phyloP scores from a whole-genome alignment of 2,113 vertebrate genomes.

The Trogon surrucura region DNA sequence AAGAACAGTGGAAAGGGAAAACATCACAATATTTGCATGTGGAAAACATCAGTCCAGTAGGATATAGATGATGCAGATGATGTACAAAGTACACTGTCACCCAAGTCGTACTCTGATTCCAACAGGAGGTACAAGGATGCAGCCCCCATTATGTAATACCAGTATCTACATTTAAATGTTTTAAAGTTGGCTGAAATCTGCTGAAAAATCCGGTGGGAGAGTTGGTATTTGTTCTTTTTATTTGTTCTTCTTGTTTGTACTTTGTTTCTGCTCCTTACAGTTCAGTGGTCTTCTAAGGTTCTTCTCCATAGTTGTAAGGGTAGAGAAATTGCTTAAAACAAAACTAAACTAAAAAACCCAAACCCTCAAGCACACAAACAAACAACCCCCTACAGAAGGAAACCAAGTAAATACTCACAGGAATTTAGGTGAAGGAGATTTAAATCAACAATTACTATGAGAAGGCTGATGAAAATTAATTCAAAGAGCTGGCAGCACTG shows the following conservation, averaged over 20 bases:
- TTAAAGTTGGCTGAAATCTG: not conserved
- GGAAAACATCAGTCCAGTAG: not conserved
- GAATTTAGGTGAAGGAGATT: not conserved
- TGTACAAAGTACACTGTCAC: rapidly evolving
- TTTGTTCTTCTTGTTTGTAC: not conserved
- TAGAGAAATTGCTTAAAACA: not conserved
- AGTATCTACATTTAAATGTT: not conserved
- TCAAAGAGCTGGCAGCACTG: not conserved
- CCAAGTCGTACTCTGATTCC: not conserved
- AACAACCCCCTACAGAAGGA: not conserved
- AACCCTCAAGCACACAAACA: not conserved
- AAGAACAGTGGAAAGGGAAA: not conserved
- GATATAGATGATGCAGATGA: not conserved
- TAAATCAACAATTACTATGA: not conserved
- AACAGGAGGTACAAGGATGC: not conserved
- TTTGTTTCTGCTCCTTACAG: not conserved
- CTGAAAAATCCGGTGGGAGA: not conserved
- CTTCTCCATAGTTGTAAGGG: not conserved
- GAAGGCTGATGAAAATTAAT: conserved; percentile 9
- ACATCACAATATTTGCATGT: not conserved
- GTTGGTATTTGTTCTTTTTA: not conserved
- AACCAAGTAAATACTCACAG: not conserved
- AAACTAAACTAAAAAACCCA: not conserved
- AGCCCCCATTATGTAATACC: not conserved
- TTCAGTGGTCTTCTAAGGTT: not conserved